Base-by-base conservation (phyloP, 2,888 invertebrate genomes). In the Noctua janthina region DNA sequence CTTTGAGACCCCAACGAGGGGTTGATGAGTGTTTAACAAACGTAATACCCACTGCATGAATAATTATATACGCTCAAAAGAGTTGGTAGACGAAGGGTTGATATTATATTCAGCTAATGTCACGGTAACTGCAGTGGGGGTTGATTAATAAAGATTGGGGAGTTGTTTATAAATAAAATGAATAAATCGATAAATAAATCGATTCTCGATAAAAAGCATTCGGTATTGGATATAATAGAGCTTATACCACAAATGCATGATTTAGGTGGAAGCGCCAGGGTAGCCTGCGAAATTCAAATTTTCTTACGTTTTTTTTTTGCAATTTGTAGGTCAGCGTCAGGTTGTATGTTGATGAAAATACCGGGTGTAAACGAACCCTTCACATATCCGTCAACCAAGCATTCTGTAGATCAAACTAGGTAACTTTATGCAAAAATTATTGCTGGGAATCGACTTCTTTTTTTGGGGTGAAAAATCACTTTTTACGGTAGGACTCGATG, bases 1-100 rank as follows among this genome's bases (percentile, higher is more conserved):
- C 89, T 91, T 91, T 90, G 90, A 87, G 85, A 80, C 80, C 84
- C 76, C 49, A 76, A 82, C 82, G 82, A 82, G 83, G 87, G 90
- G 86, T 89, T 87, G 82, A 84, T 83, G 85, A 84, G 85, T 85
- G 69, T 86, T 86, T 78, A 88, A 85, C 85, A 83, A 80, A 88
- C 85, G 86, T 82, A 83, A 89, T 83, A 82, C 83, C 79, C 54
- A 85, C 74, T 84, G 84, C 84, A 90, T 90, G 88, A 90, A 90
- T 90, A 88, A 90, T 90, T 88, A 87, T 71, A 70, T 83, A 84
- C 66, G 20, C 71, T 72, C 76, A 81, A 87, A 85, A 85, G 80
- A 83, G 83, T 87, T 76, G 17, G 56, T 29, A 35, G 71, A 56
- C 62, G 43, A 74, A 23, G 76, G 69, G 59, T 76, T 84, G 17